Conservation (phyloP, 1,140 invertebrate genomes). For the Ptiloglossa arizonensis region DNA sequence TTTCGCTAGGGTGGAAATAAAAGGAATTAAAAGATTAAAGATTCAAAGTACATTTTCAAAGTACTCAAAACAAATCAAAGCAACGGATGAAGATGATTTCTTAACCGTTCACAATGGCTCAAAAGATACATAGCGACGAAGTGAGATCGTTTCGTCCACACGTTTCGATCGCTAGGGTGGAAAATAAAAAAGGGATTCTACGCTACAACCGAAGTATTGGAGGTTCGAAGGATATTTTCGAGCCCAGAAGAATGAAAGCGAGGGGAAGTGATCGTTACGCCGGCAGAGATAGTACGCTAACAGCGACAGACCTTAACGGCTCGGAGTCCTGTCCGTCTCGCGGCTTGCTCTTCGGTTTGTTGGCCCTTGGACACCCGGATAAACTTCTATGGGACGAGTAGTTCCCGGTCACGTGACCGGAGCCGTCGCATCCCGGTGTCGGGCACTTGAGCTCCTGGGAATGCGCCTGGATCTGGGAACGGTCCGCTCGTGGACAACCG, state of each 20-base stretch:
- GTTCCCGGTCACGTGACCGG: constrained; percentile 92
- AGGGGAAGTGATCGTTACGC: background rate
- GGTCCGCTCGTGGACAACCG: constrained; percentile 89
- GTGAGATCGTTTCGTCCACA: no score
- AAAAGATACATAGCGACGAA: no score
- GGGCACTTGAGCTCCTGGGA: constrained; percentile 94
- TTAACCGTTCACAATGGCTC: no score
- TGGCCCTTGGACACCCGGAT: constrained; percentile 92
- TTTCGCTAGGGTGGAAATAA: no score
- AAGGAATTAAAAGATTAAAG: no score
- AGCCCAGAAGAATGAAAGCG: background rate
- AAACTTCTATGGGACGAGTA: constrained; percentile 93
- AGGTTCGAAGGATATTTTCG: no score
- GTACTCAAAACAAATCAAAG: no score
- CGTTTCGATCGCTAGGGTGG: no score
- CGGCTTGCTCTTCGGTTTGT: constrained; percentile 96
- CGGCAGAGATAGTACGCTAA: background rate
- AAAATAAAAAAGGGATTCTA: no score
- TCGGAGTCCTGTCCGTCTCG: constrained; percentile 95
- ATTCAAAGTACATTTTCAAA: no score
- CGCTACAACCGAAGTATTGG: no score
- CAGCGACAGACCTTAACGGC: constrained; percentile 87
- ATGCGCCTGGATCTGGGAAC: constrained; percentile 88
- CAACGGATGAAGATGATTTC: no score
- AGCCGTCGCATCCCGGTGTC: constrained; percentile 94